These are phyloP conservation scores for Rhinichthys klamathensis DNA, from an alignment of 2,113 vertebrate species.

Conservation along the genomic window DNA sequence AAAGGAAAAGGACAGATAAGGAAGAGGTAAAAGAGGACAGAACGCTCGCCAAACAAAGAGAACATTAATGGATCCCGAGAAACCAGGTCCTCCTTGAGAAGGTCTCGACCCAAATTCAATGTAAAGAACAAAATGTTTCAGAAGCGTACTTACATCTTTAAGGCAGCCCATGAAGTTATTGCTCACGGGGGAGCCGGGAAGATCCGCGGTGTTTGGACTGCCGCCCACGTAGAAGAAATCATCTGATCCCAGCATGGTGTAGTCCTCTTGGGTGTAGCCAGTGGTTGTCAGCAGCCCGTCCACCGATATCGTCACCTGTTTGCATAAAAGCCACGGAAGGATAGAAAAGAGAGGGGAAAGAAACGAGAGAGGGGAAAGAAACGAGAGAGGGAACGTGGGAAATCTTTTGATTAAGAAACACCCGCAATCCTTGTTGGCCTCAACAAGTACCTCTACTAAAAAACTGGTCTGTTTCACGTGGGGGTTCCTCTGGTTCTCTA, in stretches of 20 bases:
- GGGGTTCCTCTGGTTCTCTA: constrained; percentile 34
- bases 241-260: constrained; percentile 93
- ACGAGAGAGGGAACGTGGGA: constrained; percentile 30
- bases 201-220: constrained; percentile 90
- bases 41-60: constrained; percentile 24
- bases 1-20: constrained; percentile 42
- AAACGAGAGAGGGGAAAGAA: too few species aligned
- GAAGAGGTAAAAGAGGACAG: constrained; percentile 31
- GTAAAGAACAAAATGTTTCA: not conserved
- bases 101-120: not conserved
- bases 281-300: constrained; percentile 92
- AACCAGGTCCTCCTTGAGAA: not conserved
- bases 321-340: constrained; percentile 17
- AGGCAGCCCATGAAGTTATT: constrained; percentile 98
- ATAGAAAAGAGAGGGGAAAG: constrained; percentile 45
- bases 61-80: constrained; percentile 25
- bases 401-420: constrained; percentile 31
- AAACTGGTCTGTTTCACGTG: constrained; percentile 28
- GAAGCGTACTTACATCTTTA: constrained; percentile 84
- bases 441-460: constrained; percentile 5
- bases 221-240: constrained; percentile 96
- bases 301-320: constrained; percentile 88
- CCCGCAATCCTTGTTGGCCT: constrained; percentile 8
- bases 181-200: constrained; percentile 91
- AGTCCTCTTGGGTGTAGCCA: constrained; percentile 89